Evolutionary conservation across 2,113 vertebrate genomes (phyloP).

Genomic region (Sciurus niger): DNA sequence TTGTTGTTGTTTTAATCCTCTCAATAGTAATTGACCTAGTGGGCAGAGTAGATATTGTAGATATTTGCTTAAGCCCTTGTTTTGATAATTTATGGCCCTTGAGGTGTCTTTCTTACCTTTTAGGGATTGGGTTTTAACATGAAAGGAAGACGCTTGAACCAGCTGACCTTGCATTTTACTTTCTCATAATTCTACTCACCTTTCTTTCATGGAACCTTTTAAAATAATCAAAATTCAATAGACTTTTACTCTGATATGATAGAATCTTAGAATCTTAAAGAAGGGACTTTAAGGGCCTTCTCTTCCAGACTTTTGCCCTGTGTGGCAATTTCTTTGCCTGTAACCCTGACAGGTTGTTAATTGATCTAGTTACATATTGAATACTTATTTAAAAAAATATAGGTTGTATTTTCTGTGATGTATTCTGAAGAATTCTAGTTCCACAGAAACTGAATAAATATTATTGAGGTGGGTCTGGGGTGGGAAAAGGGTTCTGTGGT

Average conservation of each 20-base stretch:
- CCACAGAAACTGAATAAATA: constrained; percentile 64
- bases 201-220: constrained; percentile 51
- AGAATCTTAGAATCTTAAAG: constrained; percentile 47
- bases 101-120: constrained; percentile 34
- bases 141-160: constrained; percentile 47
- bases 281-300: constrained; percentile 13
- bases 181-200: constrained; percentile 43
- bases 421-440: constrained; percentile 68
- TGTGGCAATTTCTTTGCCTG: constrained; percentile 23
- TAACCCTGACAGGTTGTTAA: constrained; percentile 54
- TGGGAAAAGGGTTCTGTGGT: constrained; percentile 76
- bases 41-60: neutral
- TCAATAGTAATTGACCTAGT: constrained; percentile 65
- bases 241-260: constrained; percentile 30
- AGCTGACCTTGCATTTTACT: constrained; percentile 53
- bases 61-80: constrained; percentile 56
- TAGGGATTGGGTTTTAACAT: constrained; percentile 49
- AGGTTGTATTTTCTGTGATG: constrained; percentile 66
- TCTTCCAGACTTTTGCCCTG: neutral
- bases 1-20: neutral
- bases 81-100: constrained; percentile 38
- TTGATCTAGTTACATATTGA: constrained; percentile 37
- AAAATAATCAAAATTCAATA: constrained; percentile 45
- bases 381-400: constrained; percentile 28
- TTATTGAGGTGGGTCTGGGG: constrained; percentile 58